A percentile compares a stretch with the other conserved stretches of the same genome.
These are phyloP conservation scores for Danaus plexippus DNA, from an alignment of 1,140 invertebrate species.

Conservation along the genomic window DNA sequence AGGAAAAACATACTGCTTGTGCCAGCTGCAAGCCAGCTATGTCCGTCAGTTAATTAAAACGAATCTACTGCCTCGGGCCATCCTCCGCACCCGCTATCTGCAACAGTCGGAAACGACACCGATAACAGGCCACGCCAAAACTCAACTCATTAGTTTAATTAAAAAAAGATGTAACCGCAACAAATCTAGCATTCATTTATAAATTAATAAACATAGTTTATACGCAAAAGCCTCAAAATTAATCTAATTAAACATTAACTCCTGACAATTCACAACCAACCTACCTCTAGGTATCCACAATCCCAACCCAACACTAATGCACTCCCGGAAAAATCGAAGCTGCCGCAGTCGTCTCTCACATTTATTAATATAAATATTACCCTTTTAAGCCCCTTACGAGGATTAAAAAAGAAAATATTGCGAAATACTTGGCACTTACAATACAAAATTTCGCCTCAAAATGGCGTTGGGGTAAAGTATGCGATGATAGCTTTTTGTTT, in stretches of 20 bases:
- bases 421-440: conserved; percentile 72
- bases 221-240: not conserved
- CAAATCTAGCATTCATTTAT: too few species aligned
- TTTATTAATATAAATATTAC: conserved; percentile 35
- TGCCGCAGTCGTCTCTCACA: conserved; percentile 31
- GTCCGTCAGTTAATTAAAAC: conserved; percentile 65
- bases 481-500: conserved; percentile 72
- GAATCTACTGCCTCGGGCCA: conserved; percentile 56
- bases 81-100: conserved; percentile 67
- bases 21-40: conserved; percentile 63
- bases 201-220: conserved; percentile 3
- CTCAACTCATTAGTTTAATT: conserved; percentile 11
- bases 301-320: conserved; percentile 27
- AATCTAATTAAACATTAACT: conserved; percentile 65
- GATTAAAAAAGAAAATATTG: conserved; percentile 58
- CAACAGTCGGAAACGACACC: conserved; percentile 60
- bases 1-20: conserved; percentile 48
- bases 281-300: conserved; percentile 53
- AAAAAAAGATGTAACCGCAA: not conserved
- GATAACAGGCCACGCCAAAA: conserved; percentile 60
- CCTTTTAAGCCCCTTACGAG: conserved; percentile 30
- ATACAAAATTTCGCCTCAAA: conserved; percentile 72
- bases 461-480: conserved; percentile 71
- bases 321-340: conserved; percentile 23
- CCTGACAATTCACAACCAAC: conserved; percentile 46